phyloP scores from a whole-genome alignment of 2,113 vertebrate species.

The Sialia sialis region DNA sequence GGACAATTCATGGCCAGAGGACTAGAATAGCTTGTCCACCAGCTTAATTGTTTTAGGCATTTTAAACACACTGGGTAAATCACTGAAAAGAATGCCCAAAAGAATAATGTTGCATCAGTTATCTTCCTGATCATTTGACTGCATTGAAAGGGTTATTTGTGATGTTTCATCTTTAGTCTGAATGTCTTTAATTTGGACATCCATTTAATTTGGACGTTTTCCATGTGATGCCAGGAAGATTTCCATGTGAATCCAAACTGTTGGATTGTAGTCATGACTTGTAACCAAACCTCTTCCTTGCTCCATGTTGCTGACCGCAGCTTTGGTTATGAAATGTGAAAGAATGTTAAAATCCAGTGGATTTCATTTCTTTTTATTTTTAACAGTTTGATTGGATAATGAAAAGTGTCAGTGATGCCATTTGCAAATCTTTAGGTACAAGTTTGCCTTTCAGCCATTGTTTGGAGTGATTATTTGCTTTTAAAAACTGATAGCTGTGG shows the following conservation, averaged over 20 bases:
- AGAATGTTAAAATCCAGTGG: constrained; percentile 21
- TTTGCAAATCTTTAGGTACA: constrained; percentile 2
- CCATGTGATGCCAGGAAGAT: neutral
- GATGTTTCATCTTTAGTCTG: neutral
- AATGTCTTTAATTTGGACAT: constrained; percentile 1
- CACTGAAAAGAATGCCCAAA: neutral
- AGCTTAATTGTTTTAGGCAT: neutral
- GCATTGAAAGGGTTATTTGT: neutral
- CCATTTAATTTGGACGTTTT: constrained; percentile 31
- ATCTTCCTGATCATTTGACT: neutral
- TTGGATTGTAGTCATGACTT: neutral
- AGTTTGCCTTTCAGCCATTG: constrained; percentile 6
- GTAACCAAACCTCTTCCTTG: neutral
- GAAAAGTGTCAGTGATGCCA: neutral
- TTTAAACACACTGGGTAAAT: neutral
- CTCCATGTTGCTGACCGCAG: neutral
- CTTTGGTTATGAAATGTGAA: constrained; percentile 36
- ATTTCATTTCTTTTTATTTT: constrained; percentile 28
- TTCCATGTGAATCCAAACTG: neutral
- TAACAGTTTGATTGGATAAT: neutral
- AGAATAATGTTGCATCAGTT: constrained; percentile 7
- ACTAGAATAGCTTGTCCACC: neutral
- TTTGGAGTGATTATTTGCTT: neutral
- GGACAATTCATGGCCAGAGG: neutral
- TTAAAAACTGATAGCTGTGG: neutral